phyloP scores from a whole-genome alignment of 2,888 invertebrate species.

The Drosophila demipolita region DNA sequence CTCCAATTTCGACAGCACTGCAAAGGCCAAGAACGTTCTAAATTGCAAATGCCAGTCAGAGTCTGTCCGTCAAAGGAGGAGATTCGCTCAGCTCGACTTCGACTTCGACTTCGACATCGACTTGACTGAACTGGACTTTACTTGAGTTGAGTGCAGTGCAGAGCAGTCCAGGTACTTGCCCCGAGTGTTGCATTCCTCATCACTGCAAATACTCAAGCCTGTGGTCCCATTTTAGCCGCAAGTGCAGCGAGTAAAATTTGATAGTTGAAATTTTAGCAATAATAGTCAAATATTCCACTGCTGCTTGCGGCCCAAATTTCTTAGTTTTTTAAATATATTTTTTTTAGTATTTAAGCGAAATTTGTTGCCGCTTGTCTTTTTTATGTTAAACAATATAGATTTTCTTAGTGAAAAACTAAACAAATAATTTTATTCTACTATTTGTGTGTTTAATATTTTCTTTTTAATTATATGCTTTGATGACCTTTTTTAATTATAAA shows the following conservation, averaged over 20 bases:
- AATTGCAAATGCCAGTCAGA: conserved; percentile 66
- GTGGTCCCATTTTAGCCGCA: conserved; percentile 2
- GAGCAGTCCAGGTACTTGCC: conserved; percentile 20
- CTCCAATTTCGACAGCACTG: conserved; percentile 53
- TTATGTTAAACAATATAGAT: too few species aligned
- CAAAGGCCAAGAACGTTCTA: conserved; percentile 58
- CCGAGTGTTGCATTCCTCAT: conserved; percentile 22
- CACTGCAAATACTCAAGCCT: conserved; percentile 6
- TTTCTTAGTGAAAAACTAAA: not conserved
- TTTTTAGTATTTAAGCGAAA: not conserved
- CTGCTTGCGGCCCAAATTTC: not conserved
- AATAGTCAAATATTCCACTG: conserved; percentile 18
- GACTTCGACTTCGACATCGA: conserved; percentile 18
- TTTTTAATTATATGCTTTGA: too few species aligned
- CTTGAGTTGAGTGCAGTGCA: not conserved
- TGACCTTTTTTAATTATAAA: too few species aligned
- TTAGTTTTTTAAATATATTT: not conserved
- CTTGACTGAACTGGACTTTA: conserved; percentile 21
- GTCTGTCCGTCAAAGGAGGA: not conserved
- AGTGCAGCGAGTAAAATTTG: conserved; percentile 38
- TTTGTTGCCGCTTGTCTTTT: too few species aligned
- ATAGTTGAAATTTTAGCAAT: conserved; percentile 34
- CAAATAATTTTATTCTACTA: not conserved
- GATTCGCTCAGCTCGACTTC: conserved; percentile 20
- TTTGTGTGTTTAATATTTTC: not conserved